Conservation (phyloP, 64 coral and sea anemone genomes). For the Pachyseris speciosa region DNA sequence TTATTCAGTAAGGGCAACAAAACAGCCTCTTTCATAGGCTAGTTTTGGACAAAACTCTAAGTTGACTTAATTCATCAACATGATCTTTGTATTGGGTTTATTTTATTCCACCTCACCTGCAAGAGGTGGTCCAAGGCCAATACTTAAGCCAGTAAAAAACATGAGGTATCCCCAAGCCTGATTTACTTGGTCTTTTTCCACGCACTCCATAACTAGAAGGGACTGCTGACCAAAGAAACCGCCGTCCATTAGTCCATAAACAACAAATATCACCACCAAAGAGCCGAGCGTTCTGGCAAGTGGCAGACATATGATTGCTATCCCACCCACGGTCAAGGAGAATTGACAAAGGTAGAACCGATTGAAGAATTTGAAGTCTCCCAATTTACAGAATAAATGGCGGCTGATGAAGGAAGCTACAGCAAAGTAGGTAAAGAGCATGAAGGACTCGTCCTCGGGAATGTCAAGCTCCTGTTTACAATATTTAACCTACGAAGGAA, state of each 20-base stretch:
- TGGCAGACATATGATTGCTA: slow-evolving; percentile 23
- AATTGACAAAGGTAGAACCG: slow-evolving; percentile 44
- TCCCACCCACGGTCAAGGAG: slow-evolving; percentile 8
- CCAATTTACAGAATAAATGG: slow-evolving; percentile 26
- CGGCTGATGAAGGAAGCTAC: slow-evolving; percentile 49
- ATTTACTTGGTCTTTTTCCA: neutral
- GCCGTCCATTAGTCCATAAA: slow-evolving; percentile 69
- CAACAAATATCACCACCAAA: neutral
- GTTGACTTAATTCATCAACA: no score
- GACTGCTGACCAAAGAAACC: neutral
- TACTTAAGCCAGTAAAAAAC: neutral
- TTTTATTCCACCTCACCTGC: slow-evolving; percentile 78
- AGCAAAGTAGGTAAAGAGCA: slow-evolving; percentile 48
- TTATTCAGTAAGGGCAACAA: no score
- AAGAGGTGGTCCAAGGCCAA: slow-evolving; percentile 33
- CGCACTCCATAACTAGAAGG: slow-evolving; percentile 21
- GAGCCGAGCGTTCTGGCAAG: neutral
- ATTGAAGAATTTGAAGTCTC: slow-evolving; percentile 28
- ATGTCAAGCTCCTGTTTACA: slow-evolving; percentile 31
- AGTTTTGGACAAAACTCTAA: no score
- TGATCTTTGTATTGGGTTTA: no score
- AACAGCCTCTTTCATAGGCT: no score
- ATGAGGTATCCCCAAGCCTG: slow-evolving; percentile 39
- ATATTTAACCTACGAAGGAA: slow-evolving; percentile 27
- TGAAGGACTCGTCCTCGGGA: neutral